These are phyloP conservation scores for Carpatolechia fugitivella DNA, from an alignment of 2,888 invertebrate species.

Conservation along the genomic window DNA sequence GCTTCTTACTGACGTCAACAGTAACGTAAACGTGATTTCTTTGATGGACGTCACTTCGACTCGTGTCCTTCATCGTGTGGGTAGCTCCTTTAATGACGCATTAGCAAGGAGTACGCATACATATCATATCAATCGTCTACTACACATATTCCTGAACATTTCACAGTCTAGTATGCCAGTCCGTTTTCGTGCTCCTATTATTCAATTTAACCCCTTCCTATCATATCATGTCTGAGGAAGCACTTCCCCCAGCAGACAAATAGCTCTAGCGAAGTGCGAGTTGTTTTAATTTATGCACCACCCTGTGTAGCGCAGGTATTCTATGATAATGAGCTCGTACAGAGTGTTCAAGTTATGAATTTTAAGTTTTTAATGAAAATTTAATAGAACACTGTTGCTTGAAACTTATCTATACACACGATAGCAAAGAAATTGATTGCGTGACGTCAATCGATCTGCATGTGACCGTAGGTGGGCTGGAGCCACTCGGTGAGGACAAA, in stretches of 20 bases:
- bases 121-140: no score
- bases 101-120: no score
- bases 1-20: no score
- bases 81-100: no score
- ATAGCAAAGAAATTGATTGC: no score
- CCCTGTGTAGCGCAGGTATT: conserved; percentile 26
- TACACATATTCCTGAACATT: background rate
- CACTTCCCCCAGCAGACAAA: conserved; percentile 28
- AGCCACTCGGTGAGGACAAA: no score
- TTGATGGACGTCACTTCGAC: no score
- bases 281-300: conserved; percentile 41
- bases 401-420: no score
- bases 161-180: background rate
- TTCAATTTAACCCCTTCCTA: conserved; percentile 16
- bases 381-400: background rate
- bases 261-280: conserved; percentile 28
- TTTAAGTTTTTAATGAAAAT: background rate
- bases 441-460: no score
- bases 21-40: no score
- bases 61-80: no score
- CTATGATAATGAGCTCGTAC: conserved; percentile 36
- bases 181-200: conserved; percentile 6
- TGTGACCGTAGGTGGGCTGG: no score
- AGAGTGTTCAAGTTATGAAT: background rate
- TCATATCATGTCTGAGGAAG: conserved; percentile 11